These are phyloP conservation scores for Opisthocomus hoazin DNA, from an alignment of 2,113 vertebrate genomes.

Conservation along the genomic window DNA sequence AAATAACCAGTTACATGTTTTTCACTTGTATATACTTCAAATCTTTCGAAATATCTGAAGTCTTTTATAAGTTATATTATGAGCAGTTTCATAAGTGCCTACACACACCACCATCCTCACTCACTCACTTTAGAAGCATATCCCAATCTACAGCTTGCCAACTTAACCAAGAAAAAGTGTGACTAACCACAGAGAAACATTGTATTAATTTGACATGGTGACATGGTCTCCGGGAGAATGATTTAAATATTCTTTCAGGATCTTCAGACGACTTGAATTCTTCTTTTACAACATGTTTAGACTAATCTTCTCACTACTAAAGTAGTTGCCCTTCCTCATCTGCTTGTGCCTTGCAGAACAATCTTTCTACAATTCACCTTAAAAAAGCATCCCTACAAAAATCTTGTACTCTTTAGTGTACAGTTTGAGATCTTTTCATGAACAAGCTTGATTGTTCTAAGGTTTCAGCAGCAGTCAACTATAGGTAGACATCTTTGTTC, in stretches of 20 bases:
- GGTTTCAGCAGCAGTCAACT: neutral
- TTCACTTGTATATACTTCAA: neutral
- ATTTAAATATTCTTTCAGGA: neutral
- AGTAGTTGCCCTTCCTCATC: neutral
- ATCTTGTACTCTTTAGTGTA: neutral
- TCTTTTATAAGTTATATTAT: neutral
- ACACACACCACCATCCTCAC: neutral
- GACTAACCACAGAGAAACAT: neutral
- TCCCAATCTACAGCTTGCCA: neutral
- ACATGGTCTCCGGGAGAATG: neutral
- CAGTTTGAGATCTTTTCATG: neutral
- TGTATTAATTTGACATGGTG: neutral
- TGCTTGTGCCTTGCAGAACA: neutral
- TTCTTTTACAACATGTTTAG: neutral
- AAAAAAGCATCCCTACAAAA: neutral
- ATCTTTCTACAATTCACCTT: neutral
- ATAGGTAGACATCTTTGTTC: neutral
- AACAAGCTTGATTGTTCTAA: neutral
- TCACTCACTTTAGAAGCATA: neutral
- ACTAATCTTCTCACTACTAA: neutral
- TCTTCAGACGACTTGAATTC: neutral
- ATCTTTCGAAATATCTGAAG: neutral
- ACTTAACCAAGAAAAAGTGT: neutral
- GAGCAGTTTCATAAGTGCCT: neutral
- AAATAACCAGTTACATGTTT: neutral